Conservation (phyloP, 2,888 invertebrate species). For the Ophion costatus region DNA sequence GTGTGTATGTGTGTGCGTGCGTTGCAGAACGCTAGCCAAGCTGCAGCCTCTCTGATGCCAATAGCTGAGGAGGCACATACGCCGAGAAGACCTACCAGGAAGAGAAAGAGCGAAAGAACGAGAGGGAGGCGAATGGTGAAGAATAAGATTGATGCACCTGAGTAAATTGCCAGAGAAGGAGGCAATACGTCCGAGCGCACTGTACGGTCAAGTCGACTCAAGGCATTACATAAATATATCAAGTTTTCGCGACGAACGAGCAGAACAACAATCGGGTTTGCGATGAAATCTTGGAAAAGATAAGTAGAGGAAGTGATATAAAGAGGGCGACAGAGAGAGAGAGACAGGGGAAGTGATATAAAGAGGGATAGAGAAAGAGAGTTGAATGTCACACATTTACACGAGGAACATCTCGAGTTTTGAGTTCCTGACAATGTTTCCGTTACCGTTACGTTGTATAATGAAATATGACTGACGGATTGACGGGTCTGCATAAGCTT, state of each 20-base stretch:
- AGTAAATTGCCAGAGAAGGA: conserved; percentile 73
- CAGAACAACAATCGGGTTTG: conserved; percentile 15
- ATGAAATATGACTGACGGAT: no score
- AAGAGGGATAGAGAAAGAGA: no score
- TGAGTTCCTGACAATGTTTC: conserved; percentile 1
- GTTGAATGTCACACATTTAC: neutral
- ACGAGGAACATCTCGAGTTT: conserved; percentile 12
- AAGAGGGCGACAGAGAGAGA: neutral
- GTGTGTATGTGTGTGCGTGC: conserved; percentile 21
- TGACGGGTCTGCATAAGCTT: no score
- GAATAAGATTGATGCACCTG: conserved; percentile 78
- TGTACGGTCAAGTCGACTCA: conserved; percentile 49
- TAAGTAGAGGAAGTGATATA: neutral
- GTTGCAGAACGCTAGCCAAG: conserved; percentile 42
- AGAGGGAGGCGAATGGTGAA: conserved; percentile 71
- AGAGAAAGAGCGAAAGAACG: conserved; percentile 28
- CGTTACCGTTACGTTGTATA: neutral
- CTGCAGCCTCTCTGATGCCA: conserved; percentile 8
- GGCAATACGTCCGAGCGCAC: conserved; percentile 60
- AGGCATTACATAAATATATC: conserved; percentile 64
- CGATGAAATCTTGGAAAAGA: conserved; percentile 16
- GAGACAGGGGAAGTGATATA: neutral
- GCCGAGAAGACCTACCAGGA: conserved; percentile 11
- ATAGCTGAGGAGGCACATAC: conserved; percentile 19
- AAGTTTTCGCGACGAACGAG: conserved; percentile 46